Base-by-base conservation (phyloP, 2,113 vertebrate genomes). In the Spilogale gracilis region DNA sequence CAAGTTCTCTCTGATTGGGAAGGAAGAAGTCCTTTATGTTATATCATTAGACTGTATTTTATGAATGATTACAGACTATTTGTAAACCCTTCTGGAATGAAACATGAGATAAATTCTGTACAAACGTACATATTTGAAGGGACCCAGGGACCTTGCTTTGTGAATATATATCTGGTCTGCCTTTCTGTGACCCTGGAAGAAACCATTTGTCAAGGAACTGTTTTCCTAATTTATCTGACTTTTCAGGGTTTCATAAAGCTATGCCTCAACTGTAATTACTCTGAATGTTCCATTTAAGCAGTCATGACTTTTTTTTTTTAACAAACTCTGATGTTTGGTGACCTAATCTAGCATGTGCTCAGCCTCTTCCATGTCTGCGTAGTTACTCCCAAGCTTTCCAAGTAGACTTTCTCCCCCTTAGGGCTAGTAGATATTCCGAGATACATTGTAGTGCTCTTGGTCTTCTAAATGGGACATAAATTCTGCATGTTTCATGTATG, bases 181-280 rank as follows among this genome's bases (percentile, higher is more conserved):
- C 78, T 61, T 82, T 85, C 79, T 58, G 12, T 56, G 60, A 89
- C 87, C 65, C 63, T 67, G 45, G 48, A 85, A 96, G 61, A 93
- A 91, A 84, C 21, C 32, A 56, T 96, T 92, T 93, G 52, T 54
- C 82, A 85, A 78, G 67, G 52, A 96, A 65, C 9, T 12, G 23
- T 14, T 91, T 25, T 78, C 9, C 25, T 93, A 73, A 88, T 89
- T 94, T 96, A 54, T 71, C 58, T 60, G 76, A 78, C 87, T 93
- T 82, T 95, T 92, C 73, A 96, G 96, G n/a, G 54, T 89, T 86
- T 86, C 25, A 6, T 32, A 32, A 69, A 83, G 67, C 71, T 32
- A 74, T 21, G 25, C 12, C 50, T 92, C 16, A 38, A 11, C 67
- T 83, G 56, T 85, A 92, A 82, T 96, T 92, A 89, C 45, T 6